Base-by-base conservation (phyloP, 2,888 invertebrate genomes). In the Heliconius sara region DNA sequence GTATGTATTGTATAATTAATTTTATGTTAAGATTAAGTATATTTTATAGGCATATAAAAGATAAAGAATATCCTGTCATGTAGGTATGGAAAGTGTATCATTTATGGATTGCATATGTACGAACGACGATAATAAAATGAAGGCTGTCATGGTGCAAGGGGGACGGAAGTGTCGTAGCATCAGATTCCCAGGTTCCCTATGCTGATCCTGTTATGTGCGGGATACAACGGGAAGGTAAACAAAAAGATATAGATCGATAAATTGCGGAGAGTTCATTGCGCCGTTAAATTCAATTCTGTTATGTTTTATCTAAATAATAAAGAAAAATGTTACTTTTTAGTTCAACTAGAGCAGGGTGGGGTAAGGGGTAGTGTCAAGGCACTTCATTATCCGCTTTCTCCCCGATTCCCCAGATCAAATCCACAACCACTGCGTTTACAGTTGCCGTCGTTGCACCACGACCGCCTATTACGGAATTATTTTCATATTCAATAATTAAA, bases 401-500 rank as follows among this genome's bases (percentile, higher is more conserved):
- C 43, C 13, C 43, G 13, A 47, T 47, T 47, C 13, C 4, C 12
- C 4, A 13, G 19, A 60, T 60, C 60, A 22, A 60, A 60, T 60
- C 60, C 60, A 60, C 22, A 60, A 60, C 10, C n/a, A 10, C n/a
- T n/a, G n/a, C 10, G 60, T n/a, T 60, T 60, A 10, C n/a, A n/a
- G 3, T 60, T n/a, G 60, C 60, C n/a, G 19, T n/a, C 60, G n/a
- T n/a, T n/a, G n/a, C 3, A 3, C n/a, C 60, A n/a, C 3, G 22
- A 60, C 60, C 9, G n/a, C n/a, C 2, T 10, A 60, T 52, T 52
- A 52, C 2, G 19, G 52, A n/a, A 60, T n/a, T 10, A 68, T 68
- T 67, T 68, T 68, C 67, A 34, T n/a, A 68, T 12, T 39, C 22
- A 39, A 68, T 70, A 39, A 70, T 70, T 43, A 70, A n/a, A n/a